Evolutionary conservation across 1,140 invertebrate genomes (phyloP), one percentile per base, ranked within the genome.

Genomic region (Parasteatoda tepidariorum): DNA sequence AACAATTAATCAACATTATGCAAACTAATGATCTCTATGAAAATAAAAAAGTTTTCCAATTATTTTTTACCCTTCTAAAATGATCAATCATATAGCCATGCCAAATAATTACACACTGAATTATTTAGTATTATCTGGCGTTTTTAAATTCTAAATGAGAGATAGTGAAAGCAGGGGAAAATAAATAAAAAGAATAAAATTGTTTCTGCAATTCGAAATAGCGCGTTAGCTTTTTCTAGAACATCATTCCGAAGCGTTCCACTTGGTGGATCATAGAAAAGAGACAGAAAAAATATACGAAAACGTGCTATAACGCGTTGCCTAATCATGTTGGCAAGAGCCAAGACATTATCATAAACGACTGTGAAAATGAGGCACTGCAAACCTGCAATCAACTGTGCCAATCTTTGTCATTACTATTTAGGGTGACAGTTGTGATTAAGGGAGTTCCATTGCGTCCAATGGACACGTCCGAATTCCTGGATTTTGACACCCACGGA

Each of bases 361-460:
- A 38, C 74, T 76, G 74, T 76, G 74, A 76, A 76, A 76, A 76
- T 76, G 59, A 76, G 30, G 34, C 24, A n/a, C 41, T 48, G 22
- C 74, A 22, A 76, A 76, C 74, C 59, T 64, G 26, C 74, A 64
- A 76, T 76, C 59, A 76, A 61, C 74, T 64, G 55, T 55, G 57
- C 73, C 57, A 75, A 75, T 75, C 73, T 64, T 76, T 76, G 74
- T 64, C 74, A 76, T 76, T 76, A 76, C 74, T 76, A 59, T 76
- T 76, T 76, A 76, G 64, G 74, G 74, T 66, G 74, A 76, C 74
- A 76, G 74, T 34, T 76, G 61, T 76, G 74, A 76, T 76, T 76
- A 76, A 76, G 61, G 74, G 57, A 64, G 30, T 33, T 48, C 30
- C 57, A 74, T 68, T 66, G 66, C 26, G 66, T 22, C 15, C 66